A percentile compares a stretch with the other conserved stretches of the same genome.
Conservation (phyloP, 37 sponge, comb jelly and placozoan genomes). For the Crambe crambe region DNA sequence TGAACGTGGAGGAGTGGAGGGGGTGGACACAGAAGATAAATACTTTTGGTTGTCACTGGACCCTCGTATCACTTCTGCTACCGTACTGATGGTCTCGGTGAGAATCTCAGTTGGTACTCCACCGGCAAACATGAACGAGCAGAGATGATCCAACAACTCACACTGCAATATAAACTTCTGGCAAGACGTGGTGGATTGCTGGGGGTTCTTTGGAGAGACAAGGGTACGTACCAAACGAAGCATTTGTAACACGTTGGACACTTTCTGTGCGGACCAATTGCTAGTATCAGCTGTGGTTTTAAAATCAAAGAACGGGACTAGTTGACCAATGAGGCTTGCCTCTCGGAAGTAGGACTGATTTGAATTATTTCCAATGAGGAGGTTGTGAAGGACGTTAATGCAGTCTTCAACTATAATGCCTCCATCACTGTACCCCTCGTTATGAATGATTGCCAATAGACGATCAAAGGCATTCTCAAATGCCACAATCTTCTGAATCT, state of each 20-base stretch:
- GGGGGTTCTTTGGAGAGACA: constrained; percentile 66
- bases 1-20: constrained; percentile 67
- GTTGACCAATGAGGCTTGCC: constrained; percentile 60
- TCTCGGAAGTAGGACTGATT: constrained; percentile 95
- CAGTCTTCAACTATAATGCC: constrained; percentile 93
- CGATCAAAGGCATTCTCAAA: constrained; percentile 97
- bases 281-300: neutral
- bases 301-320: constrained; percentile 68
- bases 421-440: constrained; percentile 91
- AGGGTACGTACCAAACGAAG: constrained; percentile 59
- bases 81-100: constrained; percentile 77
- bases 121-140: constrained; percentile 76
- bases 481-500: constrained; percentile 94
- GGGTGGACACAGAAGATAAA: constrained; percentile 67
- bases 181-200: constrained; percentile 58
- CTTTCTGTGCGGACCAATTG: constrained; percentile 41
- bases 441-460: constrained; percentile 63
- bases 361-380: constrained; percentile 73
- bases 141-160: constrained; percentile 64
- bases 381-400: constrained; percentile 63
- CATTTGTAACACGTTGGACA: constrained; percentile 51
- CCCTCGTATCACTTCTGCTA: constrained; percentile 83
- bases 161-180: constrained; percentile 72
- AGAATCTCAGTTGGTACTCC: constrained; percentile 77
- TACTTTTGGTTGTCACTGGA: constrained; percentile 58